Conservation (phyloP, 2,113 vertebrate genomes). For the Mustelus asterias region DNA sequence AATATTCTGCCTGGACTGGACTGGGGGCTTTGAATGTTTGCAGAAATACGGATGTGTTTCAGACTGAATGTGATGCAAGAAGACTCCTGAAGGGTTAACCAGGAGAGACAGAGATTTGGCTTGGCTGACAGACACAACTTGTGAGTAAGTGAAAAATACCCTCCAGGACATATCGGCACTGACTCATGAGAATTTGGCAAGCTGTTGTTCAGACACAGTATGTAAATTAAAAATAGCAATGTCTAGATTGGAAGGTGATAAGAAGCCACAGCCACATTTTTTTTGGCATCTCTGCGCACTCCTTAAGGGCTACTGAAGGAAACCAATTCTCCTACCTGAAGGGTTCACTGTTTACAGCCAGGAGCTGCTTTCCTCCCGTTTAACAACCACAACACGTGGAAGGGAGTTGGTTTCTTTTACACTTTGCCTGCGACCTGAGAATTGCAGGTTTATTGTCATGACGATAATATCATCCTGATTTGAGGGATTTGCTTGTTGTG, state of each 20-base stretch:
- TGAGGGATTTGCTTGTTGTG: neutral
- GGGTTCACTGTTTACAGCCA: conserved; percentile 6
- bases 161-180: neutral
- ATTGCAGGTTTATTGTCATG: neutral
- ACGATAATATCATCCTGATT: neutral
- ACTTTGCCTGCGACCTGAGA: neutral
- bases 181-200: neutral
- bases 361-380: neutral
- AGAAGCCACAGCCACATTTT: neutral
- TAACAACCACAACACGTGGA: conserved; percentile 3
- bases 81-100: neutral
- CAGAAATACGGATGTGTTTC: neutral
- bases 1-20: neutral
- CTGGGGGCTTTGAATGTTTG: neutral
- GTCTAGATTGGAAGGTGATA: conserved; percentile 34
- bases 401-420: neutral
- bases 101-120: neutral
- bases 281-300: neutral
- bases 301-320: neutral
- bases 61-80: neutral
- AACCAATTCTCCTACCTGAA: conserved; percentile 15
- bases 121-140: neutral
- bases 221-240: conserved; percentile 32
- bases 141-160: conserved; percentile 23
- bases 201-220: conserved; percentile 30